Evolutionary conservation across 30 jellyfish, hydroid and myxozoan species (phyloP).

Genomic region (Aurelia aurita complex sp. Pacific): DNA sequence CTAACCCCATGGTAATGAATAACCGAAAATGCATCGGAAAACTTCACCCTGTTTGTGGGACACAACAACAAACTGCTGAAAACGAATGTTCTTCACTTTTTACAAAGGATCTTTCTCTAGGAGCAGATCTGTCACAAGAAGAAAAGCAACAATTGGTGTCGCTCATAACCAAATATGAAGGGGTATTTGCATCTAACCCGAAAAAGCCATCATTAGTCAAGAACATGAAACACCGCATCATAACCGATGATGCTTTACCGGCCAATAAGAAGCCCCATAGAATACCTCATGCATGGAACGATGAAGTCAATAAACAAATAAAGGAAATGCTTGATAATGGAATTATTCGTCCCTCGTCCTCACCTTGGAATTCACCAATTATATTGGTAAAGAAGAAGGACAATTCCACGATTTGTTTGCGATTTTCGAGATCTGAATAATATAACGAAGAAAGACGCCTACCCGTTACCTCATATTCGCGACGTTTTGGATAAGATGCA

Average conservation of each 20-base stretch:
- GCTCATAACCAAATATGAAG: conserved; percentile 9
- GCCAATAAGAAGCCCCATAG: conserved; percentile 7
- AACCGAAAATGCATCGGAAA: background rate
- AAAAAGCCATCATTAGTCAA: background rate
- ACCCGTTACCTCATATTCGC: conserved; percentile 46
- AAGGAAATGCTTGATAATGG: too few relatives aligned
- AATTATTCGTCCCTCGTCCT: conserved; percentile 13
- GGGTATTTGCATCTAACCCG: conserved; percentile 41
- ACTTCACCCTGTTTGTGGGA: too few relatives aligned
- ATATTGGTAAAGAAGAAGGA: conserved; percentile 38
- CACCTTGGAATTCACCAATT: conserved; percentile 43
- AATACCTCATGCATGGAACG: conserved; percentile 35
- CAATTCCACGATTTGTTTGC: background rate
- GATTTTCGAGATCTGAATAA: background rate
- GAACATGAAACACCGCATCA: conserved; percentile 23
- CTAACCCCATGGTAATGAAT: background rate
- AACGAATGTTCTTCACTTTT: background rate
- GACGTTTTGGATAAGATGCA: conserved; percentile 31
- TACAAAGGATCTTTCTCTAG: background rate
- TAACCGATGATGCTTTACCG: conserved; percentile 34
- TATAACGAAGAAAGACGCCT: conserved; percentile 16
- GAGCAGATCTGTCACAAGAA: conserved; percentile 1
- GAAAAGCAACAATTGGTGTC: conserved; percentile 19
- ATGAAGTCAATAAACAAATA: conserved; percentile 9
- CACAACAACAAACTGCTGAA: too few relatives aligned